These are phyloP conservation scores for Trematocara marginatum DNA, from an alignment of 2,113 vertebrate species.

Conservation along the genomic window DNA sequence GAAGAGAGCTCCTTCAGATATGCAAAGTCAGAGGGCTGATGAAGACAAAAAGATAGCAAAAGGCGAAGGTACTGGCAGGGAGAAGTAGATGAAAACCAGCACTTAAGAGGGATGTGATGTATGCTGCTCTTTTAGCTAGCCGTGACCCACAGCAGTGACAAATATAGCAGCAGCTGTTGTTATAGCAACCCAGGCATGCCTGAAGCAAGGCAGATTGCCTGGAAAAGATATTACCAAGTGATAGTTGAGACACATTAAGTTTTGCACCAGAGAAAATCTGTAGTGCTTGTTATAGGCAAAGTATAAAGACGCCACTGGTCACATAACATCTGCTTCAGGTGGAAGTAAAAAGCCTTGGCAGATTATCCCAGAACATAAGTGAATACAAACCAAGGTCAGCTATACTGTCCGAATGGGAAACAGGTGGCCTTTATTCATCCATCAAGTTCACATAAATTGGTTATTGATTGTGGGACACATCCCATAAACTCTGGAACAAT, in stretches of 20 bases:
- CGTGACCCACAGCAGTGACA: constrained; percentile 44
- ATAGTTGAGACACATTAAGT: constrained; percentile 1
- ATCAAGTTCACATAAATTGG: constrained; percentile 58
- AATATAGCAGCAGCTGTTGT: constrained; percentile 62
- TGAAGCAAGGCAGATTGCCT: constrained; percentile 24
- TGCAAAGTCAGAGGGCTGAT: background rate
- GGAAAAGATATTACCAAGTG: constrained; percentile 5
- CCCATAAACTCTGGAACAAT: constrained; percentile 36
- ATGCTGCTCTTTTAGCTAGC: constrained; percentile 45
- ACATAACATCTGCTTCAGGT: background rate
- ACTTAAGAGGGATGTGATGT: constrained; percentile 22
- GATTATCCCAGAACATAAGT: background rate
- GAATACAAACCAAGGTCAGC: constrained; percentile 12
- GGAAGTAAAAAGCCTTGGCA: background rate
- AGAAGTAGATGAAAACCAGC: background rate
- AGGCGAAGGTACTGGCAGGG: background rate
- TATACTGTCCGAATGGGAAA: background rate
- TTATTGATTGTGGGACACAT: constrained; percentile 58
- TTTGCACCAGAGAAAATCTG: background rate
- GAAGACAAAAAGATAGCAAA: background rate
- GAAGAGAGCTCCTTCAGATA: background rate
- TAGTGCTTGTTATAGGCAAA: background rate
- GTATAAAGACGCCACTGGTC: background rate
- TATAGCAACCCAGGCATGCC: constrained; percentile 53
- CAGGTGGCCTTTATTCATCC: constrained; percentile 15